Evolutionary conservation across 2,113 vertebrate genomes (phyloP).

Genomic region (Erinaceus europaeus): DNA sequence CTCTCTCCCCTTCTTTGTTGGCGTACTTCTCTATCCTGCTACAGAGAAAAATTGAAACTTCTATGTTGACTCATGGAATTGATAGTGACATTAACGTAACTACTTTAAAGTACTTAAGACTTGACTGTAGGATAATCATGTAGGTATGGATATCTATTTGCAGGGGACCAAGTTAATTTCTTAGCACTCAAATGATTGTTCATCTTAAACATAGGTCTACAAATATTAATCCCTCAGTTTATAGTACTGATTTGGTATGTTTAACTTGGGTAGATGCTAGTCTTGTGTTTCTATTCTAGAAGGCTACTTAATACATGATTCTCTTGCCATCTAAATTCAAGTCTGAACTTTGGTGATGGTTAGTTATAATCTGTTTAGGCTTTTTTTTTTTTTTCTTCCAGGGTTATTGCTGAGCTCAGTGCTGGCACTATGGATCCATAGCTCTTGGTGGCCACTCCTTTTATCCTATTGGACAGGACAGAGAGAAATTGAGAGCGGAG

Average conservation of each 20-base stretch:
- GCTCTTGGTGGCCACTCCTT: too few species aligned
- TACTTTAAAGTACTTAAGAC: not conserved
- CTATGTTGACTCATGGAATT: constrained; percentile 20
- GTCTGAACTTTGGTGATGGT: not conserved
- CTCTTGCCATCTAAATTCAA: not conserved
- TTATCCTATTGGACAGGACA: too few species aligned
- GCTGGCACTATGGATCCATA: too few species aligned
- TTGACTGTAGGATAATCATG: constrained; percentile 16
- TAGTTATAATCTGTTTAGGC: constrained; percentile 43
- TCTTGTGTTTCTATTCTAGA: constrained; percentile 38
- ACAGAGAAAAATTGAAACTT: not conserved
- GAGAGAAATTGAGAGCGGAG: too few species aligned
- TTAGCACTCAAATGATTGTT: not conserved
- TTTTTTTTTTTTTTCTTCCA: too few species aligned
- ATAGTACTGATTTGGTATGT: not conserved
- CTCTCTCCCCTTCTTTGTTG: not conserved
- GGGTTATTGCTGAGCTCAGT: too few species aligned
- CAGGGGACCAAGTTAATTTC: not conserved
- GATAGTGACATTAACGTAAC: too few species aligned
- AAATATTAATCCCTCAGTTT: not conserved
- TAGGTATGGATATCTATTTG: not conserved
- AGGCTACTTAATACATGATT: constrained; percentile 12
- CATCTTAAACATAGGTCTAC: not conserved
- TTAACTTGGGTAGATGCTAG: constrained; percentile 8
- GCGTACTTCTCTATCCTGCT: not conserved